Percentiles rank a stretch among this genome's conserved stretches.
Evolutionary conservation across 2,888 invertebrate genomes (phyloP).

Genomic region (Nasonovia ribisnigri): DNA sequence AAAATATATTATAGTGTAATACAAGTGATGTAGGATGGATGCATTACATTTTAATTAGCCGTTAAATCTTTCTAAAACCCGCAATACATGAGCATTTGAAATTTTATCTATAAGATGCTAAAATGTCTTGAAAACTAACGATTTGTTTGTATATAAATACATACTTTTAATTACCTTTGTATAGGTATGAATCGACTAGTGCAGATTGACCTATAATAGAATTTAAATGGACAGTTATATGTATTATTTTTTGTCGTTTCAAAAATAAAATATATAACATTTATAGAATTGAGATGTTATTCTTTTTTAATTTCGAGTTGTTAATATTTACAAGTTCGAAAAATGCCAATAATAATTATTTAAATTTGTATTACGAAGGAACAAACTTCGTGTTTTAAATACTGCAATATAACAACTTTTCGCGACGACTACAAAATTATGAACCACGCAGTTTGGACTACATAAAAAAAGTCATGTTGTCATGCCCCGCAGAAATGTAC

Average conservation of each 20-base stretch:
- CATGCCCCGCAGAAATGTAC: neutral
- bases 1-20: neutral
- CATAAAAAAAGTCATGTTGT: slow-evolving; percentile 29
- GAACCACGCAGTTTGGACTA: neutral
- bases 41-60: neutral
- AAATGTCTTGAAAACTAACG: neutral
- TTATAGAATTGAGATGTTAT: neutral
- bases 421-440: neutral
- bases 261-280: neutral
- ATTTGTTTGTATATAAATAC: neutral
- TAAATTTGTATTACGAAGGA: neutral
- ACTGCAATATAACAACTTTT: neutral
- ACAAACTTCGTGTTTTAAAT: neutral
- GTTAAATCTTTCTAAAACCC: neutral
- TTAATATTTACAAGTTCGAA: neutral
- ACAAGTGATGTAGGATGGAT: neutral
- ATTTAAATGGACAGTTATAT: too few relatives aligned
- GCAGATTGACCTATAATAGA: neutral
- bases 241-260: neutral
- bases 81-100: neutral
- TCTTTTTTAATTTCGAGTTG: neutral
- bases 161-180: neutral
- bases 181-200: neutral
- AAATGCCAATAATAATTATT: neutral
- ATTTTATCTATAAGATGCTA: neutral